Percentiles rank a stretch among this genome's conserved stretches.
phyloP scores from a whole-genome alignment of 2,888 invertebrate species.

The Pyrrhosoma nymphula region DNA sequence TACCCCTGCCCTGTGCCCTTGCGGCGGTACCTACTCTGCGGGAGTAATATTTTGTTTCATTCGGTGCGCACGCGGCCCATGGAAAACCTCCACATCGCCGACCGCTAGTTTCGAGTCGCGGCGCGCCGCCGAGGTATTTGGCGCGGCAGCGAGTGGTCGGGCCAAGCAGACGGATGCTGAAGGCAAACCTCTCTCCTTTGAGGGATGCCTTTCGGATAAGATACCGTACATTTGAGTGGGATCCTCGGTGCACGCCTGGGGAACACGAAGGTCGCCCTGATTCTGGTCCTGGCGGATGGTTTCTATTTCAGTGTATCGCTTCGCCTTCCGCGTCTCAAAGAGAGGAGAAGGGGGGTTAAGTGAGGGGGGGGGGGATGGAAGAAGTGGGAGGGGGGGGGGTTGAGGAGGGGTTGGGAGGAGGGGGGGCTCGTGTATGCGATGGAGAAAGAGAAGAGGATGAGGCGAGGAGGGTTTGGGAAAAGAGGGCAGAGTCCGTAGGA shows the following conservation, averaged over 20 bases:
- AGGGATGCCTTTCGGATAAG: conserved; percentile 28
- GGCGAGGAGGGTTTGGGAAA: background rate
- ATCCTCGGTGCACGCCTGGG: background rate
- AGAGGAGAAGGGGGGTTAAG: background rate
- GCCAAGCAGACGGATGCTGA: too few relatives aligned
- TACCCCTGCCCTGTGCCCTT: too few relatives aligned
- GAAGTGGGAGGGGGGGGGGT: background rate
- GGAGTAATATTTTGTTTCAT: too few relatives aligned
- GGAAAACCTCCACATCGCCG: too few relatives aligned
- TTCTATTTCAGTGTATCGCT: conserved; percentile 25
- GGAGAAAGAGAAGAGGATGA: background rate
- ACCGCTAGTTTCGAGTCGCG: too few relatives aligned
- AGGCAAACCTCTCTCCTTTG: background rate
- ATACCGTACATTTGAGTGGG: conserved; percentile 15
- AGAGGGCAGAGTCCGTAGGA: background rate
- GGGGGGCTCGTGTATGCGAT: background rate
- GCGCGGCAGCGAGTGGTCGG: too few relatives aligned
- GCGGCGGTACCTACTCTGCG: too few relatives aligned
- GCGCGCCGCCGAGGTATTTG: too few relatives aligned
- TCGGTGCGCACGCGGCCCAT: too few relatives aligned
- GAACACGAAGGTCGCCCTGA: conserved; percentile 25
- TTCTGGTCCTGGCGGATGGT: background rate
- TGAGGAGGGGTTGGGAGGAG: too few relatives aligned
- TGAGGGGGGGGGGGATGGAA: background rate
- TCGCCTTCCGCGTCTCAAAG: conserved; percentile 19